phyloP scores from a whole-genome alignment of 2,113 vertebrate species.

The Phyllopteryx taeniolatus region DNA sequence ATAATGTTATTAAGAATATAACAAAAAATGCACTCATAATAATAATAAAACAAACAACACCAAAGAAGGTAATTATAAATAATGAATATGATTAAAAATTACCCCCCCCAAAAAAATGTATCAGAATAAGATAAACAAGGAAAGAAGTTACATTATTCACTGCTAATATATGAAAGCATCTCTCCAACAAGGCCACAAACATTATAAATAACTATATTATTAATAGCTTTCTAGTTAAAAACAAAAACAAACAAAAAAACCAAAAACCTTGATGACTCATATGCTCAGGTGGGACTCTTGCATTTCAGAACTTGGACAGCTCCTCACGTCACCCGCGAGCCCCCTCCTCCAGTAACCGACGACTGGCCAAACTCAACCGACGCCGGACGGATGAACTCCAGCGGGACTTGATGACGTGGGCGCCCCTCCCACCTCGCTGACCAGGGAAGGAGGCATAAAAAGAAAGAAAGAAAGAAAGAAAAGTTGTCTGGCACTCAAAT shows the following conservation, averaged over 20 bases:
- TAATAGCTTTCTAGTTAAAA: neutral
- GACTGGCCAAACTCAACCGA: too few relatives aligned
- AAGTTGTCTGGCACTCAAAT: conserved; percentile 78
- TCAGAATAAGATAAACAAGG: too few relatives aligned
- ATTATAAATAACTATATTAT: neutral
- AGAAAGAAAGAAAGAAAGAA: conserved; percentile 67
- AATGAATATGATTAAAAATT: too few relatives aligned
- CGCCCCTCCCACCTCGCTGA: conserved; percentile 64
- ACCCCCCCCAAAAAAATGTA: too few relatives aligned
- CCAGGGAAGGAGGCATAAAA: conserved; percentile 87
- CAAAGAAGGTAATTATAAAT: too few relatives aligned
- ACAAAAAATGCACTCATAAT: too few relatives aligned
- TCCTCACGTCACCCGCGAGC: conserved; percentile 7
- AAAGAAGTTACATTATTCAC: neutral
- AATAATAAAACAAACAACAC: too few relatives aligned
- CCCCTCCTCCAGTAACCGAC: neutral
- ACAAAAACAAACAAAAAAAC: neutral
- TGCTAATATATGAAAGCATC: neutral
- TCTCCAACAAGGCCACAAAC: neutral
- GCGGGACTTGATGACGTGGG: conserved; percentile 89
- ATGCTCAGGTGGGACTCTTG: neutral
- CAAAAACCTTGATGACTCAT: neutral
- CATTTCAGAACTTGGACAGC: conserved; percentile 49
- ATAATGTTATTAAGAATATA: too few relatives aligned
- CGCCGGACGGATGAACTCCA: conserved; percentile 35